Conservation (phyloP, 2,888 invertebrate species). For the Hedya salicella region DNA sequence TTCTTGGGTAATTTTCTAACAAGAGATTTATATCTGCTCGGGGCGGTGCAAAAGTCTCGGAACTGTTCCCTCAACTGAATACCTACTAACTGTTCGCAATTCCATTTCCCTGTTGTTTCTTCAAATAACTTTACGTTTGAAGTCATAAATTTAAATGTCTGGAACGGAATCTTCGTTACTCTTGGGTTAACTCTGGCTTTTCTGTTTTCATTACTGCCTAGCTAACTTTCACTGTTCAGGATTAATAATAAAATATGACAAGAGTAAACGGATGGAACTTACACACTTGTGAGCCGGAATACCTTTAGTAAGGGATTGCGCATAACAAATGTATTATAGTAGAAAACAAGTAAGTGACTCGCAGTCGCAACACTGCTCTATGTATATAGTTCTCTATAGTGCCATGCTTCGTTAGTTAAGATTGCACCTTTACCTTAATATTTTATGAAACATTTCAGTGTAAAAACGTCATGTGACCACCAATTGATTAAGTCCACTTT, state of each 20-base stretch:
- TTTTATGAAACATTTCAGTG: too few species aligned
- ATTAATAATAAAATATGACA: slow-evolving; percentile 9
- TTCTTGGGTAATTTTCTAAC: slow-evolving; percentile 52
- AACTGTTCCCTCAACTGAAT: slow-evolving; percentile 45
- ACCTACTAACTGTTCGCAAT: slow-evolving; percentile 48
- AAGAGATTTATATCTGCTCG: slow-evolving; percentile 53
- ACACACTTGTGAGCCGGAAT: neutral
- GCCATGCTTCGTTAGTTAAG: too few species aligned
- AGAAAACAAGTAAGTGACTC: neutral
- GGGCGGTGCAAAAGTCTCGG: slow-evolving; percentile 51
- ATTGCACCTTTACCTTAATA: too few species aligned
- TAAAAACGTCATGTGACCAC: too few species aligned
- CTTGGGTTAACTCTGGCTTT: slow-evolving; percentile 34
- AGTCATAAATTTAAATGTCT: slow-evolving; percentile 42
- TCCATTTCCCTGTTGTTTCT: slow-evolving; percentile 51
- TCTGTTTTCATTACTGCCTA: slow-evolving; percentile 34
- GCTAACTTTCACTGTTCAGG: slow-evolving; percentile 13
- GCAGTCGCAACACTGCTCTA: too few species aligned
- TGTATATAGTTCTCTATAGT: too few species aligned
- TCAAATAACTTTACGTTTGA: slow-evolving; percentile 42
- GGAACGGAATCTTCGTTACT: slow-evolving; percentile 29
- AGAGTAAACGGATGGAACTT: neutral
- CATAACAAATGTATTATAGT: neutral
- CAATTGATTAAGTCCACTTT: too few species aligned
- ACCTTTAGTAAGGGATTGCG: neutral